Percentiles rank a stretch among this genome's conserved stretches.
Evolutionary conservation across 2,797 vertebrate species (phyloP).

Genomic region (Iguana delicatissima): DNA sequence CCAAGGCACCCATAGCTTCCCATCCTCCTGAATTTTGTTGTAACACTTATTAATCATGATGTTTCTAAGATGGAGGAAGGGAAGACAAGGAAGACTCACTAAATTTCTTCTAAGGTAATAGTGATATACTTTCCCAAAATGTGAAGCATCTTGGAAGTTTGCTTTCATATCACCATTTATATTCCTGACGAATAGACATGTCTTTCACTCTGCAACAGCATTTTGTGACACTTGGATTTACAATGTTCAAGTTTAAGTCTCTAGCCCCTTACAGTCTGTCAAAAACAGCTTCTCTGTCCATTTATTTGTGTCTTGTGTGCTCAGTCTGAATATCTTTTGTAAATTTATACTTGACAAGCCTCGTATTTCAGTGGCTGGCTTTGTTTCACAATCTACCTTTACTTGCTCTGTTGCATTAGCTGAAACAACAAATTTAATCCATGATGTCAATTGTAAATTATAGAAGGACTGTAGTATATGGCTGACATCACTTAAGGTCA

Average conservation of each 20-base stretch:
- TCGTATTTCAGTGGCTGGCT: conserved; percentile 85
- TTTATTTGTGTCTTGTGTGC: conserved; percentile 86
- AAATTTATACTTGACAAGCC: conserved; percentile 87
- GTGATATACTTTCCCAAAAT: conserved; percentile 77
- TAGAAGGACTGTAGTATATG: conserved; percentile 79
- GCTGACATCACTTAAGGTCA: conserved; percentile 81
- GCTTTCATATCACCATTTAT: conserved; percentile 81
- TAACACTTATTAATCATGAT: conserved; percentile 57
- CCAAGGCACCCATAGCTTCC: conserved; percentile 36
- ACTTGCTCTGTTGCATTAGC: conserved; percentile 84
- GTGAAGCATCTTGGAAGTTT: conserved; percentile 77
- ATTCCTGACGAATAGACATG: conserved; percentile 84
- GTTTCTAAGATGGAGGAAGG: conserved; percentile 45
- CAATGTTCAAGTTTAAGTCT: conserved; percentile 85
- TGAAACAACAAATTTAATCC: conserved; percentile 87
- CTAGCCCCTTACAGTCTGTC: conserved; percentile 84
- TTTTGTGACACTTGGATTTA: conserved; percentile 86
- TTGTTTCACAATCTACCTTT: conserved; percentile 82
- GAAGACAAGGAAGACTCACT: conserved; percentile 58
- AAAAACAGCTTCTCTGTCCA: conserved; percentile 83
- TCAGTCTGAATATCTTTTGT: conserved; percentile 87
- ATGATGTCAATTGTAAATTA: conserved; percentile 86
- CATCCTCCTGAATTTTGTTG: conserved; percentile 54
- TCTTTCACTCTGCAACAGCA: conserved; percentile 79
- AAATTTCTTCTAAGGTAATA: conserved; percentile 69